These are phyloP conservation scores for Irena cyanogastra DNA, from an alignment of 2,113 vertebrate genomes.

Conservation along the genomic window DNA sequence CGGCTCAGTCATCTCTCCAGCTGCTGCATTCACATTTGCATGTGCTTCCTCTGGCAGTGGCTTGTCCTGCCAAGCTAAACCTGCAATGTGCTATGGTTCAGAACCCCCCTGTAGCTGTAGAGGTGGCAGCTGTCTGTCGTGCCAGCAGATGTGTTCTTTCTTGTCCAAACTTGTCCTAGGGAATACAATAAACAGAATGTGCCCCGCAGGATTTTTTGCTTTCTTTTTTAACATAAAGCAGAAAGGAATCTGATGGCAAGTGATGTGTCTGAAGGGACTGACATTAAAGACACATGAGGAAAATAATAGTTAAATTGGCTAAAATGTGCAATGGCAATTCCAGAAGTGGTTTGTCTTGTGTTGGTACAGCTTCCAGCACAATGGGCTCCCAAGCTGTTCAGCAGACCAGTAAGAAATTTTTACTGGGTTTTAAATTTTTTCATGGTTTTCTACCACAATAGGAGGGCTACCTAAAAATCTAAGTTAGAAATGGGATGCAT, in stretches of 20 bases:
- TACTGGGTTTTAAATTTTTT: neutral
- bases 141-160: neutral
- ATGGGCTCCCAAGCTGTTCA: neutral
- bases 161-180: rapidly evolving
- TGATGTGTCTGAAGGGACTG: rapidly evolving
- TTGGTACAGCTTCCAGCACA: neutral
- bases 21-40: neutral
- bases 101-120: neutral
- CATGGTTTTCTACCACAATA: neutral
- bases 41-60: neutral
- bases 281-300: neutral
- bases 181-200: neutral
- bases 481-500: neutral
- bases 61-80: neutral
- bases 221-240: neutral
- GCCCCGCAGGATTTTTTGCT: rapidly evolving
- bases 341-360: neutral
- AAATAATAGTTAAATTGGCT: neutral
- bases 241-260: neutral
- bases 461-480: neutral
- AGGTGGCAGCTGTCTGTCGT: neutral
- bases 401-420: neutral
- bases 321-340: neutral
- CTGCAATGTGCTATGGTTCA: constrained; percentile 7
- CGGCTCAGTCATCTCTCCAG: neutral